phyloP scores from a whole-genome alignment of 2,113 vertebrate species.

The Cephalopterus ornatus region DNA sequence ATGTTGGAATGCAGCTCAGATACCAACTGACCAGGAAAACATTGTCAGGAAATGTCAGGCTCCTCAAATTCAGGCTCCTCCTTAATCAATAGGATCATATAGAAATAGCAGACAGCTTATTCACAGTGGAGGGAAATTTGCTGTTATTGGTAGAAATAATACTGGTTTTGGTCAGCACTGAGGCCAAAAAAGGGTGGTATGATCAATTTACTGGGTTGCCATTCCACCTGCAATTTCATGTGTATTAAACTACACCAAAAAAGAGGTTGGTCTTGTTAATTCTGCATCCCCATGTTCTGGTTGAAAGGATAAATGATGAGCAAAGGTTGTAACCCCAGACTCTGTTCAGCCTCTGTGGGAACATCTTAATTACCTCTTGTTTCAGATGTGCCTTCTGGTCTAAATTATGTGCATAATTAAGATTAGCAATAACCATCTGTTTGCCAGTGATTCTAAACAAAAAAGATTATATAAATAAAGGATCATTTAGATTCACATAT shows the following conservation, averaged over 20 bases:
- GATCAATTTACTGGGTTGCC: neutral
- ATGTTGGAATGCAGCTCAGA: neutral
- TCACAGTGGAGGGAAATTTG: neutral
- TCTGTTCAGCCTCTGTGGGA: neutral
- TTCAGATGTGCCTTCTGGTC: conserved; percentile 22
- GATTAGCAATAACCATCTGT: conserved; percentile 27
- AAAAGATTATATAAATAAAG: neutral
- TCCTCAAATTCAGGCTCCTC: neutral
- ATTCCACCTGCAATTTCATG: neutral
- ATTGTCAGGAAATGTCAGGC: neutral
- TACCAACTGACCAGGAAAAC: neutral
- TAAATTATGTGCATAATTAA: conserved; percentile 26
- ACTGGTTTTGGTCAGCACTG: neutral
- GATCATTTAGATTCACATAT: neutral
- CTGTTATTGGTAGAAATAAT: neutral
- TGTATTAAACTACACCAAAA: neutral
- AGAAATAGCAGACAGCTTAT: neutral
- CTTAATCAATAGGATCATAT: neutral
- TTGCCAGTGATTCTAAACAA: neutral
- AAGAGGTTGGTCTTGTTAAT: neutral
- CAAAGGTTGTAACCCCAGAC: neutral
- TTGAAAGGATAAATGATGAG: neutral
- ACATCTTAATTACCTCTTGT: conserved; percentile 17
- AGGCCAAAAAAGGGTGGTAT: neutral
- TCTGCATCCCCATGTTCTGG: neutral